Evolutionary conservation across 2,797 vertebrate genomes (phyloP).

Genomic region (Vultur gryphus): DNA sequence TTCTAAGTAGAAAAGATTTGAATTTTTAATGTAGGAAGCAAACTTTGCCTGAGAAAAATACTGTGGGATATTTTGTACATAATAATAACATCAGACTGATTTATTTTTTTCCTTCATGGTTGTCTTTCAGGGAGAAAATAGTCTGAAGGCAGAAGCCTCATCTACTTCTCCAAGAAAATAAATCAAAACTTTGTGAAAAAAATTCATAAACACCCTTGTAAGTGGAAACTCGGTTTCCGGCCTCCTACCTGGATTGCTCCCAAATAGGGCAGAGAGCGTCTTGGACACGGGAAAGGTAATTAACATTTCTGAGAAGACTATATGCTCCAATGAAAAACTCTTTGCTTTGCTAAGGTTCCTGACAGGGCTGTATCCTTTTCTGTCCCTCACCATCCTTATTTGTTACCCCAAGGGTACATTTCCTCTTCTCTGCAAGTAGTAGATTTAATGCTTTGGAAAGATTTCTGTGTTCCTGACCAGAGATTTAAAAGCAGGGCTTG

Average conservation of each 20-base stretch:
- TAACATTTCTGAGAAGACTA: not conserved
- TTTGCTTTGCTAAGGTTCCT: not conserved
- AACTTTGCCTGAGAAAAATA: not conserved
- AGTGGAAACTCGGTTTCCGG: not conserved
- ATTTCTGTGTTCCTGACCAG: not conserved
- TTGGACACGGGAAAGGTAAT: not conserved
- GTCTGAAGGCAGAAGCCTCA: not conserved
- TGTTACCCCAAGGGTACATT: not conserved
- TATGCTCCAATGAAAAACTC: not conserved
- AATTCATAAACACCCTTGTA: not conserved
- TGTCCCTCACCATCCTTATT: not conserved
- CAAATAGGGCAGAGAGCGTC: conserved; percentile 16
- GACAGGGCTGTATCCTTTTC: not conserved
- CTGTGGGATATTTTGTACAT: not conserved
- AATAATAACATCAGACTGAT: not conserved
- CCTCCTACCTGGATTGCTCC: not conserved
- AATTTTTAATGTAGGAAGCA: not conserved
- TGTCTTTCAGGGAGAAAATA: not conserved
- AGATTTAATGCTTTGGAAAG: not conserved
- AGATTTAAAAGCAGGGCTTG: not conserved
- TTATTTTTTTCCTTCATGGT: not conserved
- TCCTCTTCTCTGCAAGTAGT: not conserved
- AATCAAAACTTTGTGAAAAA: not conserved
- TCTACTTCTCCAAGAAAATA: not conserved
- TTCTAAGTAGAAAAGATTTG: not conserved